These are phyloP conservation scores for Opisthograptis luteolata DNA, from an alignment of 2,888 invertebrate genomes.

Conservation along the genomic window DNA sequence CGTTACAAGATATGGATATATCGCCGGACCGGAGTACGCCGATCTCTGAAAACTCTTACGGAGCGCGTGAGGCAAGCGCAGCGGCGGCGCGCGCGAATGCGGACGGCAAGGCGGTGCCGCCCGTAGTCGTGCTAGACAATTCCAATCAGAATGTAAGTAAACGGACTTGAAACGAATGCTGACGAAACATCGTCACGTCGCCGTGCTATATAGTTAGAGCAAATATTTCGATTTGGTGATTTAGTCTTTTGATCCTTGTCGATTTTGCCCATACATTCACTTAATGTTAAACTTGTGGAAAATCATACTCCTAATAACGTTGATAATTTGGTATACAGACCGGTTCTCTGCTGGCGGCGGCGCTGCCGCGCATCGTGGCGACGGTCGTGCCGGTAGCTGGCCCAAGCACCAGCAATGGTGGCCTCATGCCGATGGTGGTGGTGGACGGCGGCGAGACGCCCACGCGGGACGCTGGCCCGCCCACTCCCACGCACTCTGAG, in stretches of 20 bases:
- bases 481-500: constrained; percentile 79
- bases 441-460: constrained; percentile 61
- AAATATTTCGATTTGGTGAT: no score
- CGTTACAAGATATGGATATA: constrained; percentile 96
- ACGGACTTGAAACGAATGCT: no score
- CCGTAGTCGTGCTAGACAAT: constrained; percentile 74
- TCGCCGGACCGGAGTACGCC: constrained; percentile 96
- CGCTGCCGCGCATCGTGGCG: constrained; percentile 86
- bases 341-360: constrained; percentile 87
- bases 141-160: constrained; percentile 69
- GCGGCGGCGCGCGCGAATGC: constrained; percentile 28
- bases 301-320: background rate
- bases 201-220: no score
- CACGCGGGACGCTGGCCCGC: constrained; percentile 76
- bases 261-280: no score
- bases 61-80: constrained; percentile 70
- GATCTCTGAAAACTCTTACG: constrained; percentile 91
- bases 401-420: constrained; percentile 55
- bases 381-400: constrained; percentile 61
- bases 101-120: constrained; percentile 63
- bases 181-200: no score
- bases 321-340: constrained; percentile 62
- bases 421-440: constrained; percentile 66
- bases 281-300: no score
- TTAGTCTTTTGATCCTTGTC: no score